These are phyloP conservation scores for Macaria liturata DNA, from an alignment of 2,888 invertebrate species.

Conservation along the genomic window DNA sequence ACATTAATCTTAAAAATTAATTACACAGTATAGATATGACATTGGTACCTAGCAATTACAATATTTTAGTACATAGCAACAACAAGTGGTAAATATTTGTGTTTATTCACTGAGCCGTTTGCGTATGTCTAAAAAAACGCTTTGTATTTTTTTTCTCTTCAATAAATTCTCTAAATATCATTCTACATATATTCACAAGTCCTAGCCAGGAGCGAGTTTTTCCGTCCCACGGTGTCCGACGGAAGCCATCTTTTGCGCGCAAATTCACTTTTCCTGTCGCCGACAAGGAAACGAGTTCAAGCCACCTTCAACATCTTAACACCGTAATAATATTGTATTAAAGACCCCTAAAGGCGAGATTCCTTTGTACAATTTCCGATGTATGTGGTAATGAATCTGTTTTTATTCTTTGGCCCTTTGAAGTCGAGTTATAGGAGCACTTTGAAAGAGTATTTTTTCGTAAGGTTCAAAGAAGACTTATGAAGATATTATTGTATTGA, in stretches of 20 bases:
- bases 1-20: too few relatives aligned
- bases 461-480: constrained; percentile 10
- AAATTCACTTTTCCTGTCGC: constrained; percentile 67
- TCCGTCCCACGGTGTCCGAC: constrained; percentile 26
- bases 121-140: too few relatives aligned
- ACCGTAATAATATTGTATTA: constrained; percentile 54
- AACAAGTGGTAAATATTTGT: too few relatives aligned
- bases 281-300: constrained; percentile 53
- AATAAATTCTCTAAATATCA: too few relatives aligned
- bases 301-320: constrained; percentile 54
- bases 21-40: too few relatives aligned
- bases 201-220: constrained; percentile 12
- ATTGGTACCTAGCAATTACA: too few relatives aligned
- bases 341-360: constrained; percentile 42
- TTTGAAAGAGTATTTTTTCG: constrained; percentile 12
- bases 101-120: too few relatives aligned
- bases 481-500: constrained; percentile 9
- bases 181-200: too few relatives aligned
- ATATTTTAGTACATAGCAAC: too few relatives aligned
- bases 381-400: constrained; percentile 29
- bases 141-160: too few relatives aligned
- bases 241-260: constrained; percentile 48
- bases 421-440: constrained; percentile 9
- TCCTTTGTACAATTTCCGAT: constrained; percentile 41
- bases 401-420: constrained; percentile 19